Conservation (phyloP, 2,113 vertebrate genomes). For the Daphoenositta chrysoptera region DNA sequence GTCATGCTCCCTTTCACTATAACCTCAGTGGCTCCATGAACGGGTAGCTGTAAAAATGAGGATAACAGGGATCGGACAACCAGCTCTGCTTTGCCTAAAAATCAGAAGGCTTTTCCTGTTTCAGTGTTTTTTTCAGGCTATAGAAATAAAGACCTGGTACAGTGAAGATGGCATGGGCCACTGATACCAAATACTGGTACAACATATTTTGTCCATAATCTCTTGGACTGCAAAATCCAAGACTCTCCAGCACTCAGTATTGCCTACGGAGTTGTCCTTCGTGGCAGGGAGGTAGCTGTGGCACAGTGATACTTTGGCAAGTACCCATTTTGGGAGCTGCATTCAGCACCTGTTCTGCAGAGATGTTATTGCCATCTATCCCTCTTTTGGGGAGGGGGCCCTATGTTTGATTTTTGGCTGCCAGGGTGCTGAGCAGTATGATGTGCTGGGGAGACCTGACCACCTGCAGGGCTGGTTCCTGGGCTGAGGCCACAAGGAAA, state of each 20-base stretch:
- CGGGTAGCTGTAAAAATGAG: background rate
- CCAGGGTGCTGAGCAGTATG: background rate
- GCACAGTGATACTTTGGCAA: accelerated
- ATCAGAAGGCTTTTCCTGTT: background rate
- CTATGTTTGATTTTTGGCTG: background rate
- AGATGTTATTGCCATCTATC: too few species aligned
- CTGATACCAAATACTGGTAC: background rate
- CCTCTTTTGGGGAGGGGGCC: background rate
- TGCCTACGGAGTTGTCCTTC: background rate
- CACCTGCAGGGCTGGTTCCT: background rate
- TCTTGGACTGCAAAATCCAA: background rate
- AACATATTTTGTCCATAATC: background rate
- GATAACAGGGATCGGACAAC: background rate
- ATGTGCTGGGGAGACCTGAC: background rate
- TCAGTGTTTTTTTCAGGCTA: background rate
- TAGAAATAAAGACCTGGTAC: background rate
- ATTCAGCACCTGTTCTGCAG: background rate
- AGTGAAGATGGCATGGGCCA: background rate
- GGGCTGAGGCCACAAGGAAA: background rate
- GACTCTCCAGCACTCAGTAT: background rate
- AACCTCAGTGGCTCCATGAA: background rate
- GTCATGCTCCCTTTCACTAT: background rate
- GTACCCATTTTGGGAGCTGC: background rate
- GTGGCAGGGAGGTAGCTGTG: background rate
- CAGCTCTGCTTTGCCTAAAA: background rate